These are phyloP conservation scores for Taurulus bubalis DNA, from an alignment of 2,113 vertebrate species.

Conservation along the genomic window DNA sequence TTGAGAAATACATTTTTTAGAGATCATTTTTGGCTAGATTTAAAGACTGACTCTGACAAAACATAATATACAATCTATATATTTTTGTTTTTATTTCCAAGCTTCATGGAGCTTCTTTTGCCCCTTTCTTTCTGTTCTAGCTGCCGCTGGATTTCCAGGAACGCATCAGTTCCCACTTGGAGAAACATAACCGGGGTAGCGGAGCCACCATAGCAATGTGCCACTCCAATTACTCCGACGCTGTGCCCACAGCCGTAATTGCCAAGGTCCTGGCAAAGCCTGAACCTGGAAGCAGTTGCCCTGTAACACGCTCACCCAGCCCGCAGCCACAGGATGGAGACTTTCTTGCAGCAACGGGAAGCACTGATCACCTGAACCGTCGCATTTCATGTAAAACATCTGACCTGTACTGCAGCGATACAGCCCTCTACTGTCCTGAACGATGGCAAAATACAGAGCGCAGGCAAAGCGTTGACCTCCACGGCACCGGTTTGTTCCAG, in stretches of 20 bases:
- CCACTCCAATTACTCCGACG: slow-evolving; percentile 88
- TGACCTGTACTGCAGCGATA: slow-evolving; percentile 94
- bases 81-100: not conserved
- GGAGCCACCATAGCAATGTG: slow-evolving; percentile 84
- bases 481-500: slow-evolving; percentile 83
- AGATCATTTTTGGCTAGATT: slow-evolving; percentile 6
- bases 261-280: slow-evolving; percentile 93
- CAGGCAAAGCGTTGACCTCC: slow-evolving; percentile 88
- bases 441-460: slow-evolving; percentile 86
- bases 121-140: slow-evolving; percentile 75
- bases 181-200: slow-evolving; percentile 87
- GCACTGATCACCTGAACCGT: slow-evolving; percentile 83
- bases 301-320: slow-evolving; percentile 85
- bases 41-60: slow-evolving; percentile 30
- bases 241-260: slow-evolving; percentile 89
- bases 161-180: slow-evolving; percentile 90
- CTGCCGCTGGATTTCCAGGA: slow-evolving; percentile 92
- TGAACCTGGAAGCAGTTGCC: slow-evolving; percentile 87
- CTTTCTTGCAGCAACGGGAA: slow-evolving; percentile 79
- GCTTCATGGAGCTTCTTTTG: slow-evolving; percentile 25
- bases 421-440: slow-evolving; percentile 93
- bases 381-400: slow-evolving; percentile 87
- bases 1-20: not conserved
- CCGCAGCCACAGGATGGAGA: slow-evolving; percentile 79
- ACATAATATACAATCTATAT: not conserved